Percentiles rank a stretch among this genome's conserved stretches.
Conservation (phyloP, 2,888 invertebrate genomes). For the Marasmarcha lunaedactyla region DNA sequence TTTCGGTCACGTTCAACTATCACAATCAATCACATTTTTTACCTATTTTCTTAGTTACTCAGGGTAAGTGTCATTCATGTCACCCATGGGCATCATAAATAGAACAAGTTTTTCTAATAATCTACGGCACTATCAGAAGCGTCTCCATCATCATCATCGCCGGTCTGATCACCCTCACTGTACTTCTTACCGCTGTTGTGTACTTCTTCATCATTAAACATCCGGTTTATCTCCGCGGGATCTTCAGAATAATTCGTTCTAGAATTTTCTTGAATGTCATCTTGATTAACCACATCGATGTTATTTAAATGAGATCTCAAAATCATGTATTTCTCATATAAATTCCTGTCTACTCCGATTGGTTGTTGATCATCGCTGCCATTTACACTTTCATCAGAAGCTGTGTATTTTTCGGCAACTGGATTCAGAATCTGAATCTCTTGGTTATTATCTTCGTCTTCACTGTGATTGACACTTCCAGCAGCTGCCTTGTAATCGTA, state of each 20-base stretch:
- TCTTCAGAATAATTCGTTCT: conserved; percentile 24
- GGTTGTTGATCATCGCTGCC: conserved; percentile 12
- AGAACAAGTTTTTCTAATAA: too few relatives aligned
- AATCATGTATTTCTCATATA: conserved; percentile 28
- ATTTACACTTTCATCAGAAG: conserved; percentile 4
- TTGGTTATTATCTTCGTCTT: conserved; percentile 15
- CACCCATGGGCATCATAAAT: too few relatives aligned
- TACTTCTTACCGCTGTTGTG: conserved; percentile 23
- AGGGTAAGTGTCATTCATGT: too few relatives aligned
- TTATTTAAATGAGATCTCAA: conserved; percentile 29
- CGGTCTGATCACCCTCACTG: conserved; percentile 7
- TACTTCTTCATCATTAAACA: conserved; percentile 32
- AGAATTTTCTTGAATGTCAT: conserved; percentile 19
- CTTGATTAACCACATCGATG: conserved; percentile 29
- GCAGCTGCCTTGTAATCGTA: conserved; percentile 18
- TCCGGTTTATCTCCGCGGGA: conserved; percentile 24
- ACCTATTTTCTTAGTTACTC: too few relatives aligned
- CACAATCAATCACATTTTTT: too few relatives aligned
- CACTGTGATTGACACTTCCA: conserved; percentile 15
- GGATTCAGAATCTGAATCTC: too few relatives aligned
- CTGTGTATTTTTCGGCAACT: too few relatives aligned
- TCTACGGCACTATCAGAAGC: too few relatives aligned
- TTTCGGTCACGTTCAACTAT: too few relatives aligned
- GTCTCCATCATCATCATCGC: too few relatives aligned
- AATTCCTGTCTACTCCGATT: conserved; percentile 19